A percentile compares a stretch with the other conserved stretches of the same genome.
Evolutionary conservation across 2,113 vertebrate genomes (phyloP).

Genomic region (Microtus richardsoni): DNA sequence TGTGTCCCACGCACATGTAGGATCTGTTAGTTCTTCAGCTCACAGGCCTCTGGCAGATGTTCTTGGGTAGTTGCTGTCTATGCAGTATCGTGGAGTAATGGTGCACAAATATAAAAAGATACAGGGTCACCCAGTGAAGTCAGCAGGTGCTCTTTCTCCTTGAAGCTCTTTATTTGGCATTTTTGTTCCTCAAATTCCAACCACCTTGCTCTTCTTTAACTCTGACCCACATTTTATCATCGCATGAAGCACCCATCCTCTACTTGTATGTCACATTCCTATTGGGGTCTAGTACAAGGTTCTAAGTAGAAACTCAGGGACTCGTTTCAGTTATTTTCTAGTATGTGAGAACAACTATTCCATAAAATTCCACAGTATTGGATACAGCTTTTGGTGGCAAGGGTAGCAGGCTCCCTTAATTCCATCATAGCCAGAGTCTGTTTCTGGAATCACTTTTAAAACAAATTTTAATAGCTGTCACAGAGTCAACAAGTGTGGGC

Average conservation of each 20-base stretch:
- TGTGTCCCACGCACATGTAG: background rate
- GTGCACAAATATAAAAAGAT: background rate
- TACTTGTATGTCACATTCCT: background rate
- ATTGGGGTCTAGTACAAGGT: background rate
- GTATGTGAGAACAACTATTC: conserved; percentile 5
- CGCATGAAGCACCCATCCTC: background rate
- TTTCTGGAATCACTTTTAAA: background rate
- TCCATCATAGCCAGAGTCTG: background rate
- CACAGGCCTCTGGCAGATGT: background rate
- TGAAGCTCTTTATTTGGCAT: background rate
- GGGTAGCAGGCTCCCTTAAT: background rate
- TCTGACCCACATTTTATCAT: background rate
- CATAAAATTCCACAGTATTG: background rate
- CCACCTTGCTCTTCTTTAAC: background rate
- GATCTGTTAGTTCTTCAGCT: background rate
- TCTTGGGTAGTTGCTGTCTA: background rate
- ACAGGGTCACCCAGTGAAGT: background rate
- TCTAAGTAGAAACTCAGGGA: background rate
- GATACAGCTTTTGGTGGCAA: background rate
- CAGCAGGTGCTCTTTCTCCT: background rate
- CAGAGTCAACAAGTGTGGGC: conserved; percentile 6
- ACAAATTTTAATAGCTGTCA: conserved; percentile 3
- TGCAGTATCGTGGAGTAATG: background rate
- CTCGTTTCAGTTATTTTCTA: background rate
- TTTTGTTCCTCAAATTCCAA: background rate